A percentile compares a stretch with the other conserved stretches of the same genome.
phyloP scores from a whole-genome alignment of 2,888 invertebrate genomes.

The Oxycera nigricornis region DNA sequence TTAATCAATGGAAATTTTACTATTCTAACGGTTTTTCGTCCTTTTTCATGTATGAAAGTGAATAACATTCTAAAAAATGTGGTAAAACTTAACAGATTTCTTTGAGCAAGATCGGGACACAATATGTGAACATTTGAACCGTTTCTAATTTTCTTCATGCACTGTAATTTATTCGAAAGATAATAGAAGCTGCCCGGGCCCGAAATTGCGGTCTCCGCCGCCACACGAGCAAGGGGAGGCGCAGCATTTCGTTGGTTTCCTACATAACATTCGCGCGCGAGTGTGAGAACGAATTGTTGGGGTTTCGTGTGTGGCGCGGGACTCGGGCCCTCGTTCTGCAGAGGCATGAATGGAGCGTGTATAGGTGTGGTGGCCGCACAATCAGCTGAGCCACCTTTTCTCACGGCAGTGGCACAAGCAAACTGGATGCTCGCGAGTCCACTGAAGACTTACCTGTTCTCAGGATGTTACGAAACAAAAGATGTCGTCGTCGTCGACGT shows the following conservation, averaged over 20 bases:
- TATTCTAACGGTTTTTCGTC: too few relatives aligned
- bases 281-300: slow-evolving; percentile 32
- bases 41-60: too few relatives aligned
- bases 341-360: slow-evolving; percentile 1
- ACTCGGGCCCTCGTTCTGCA: background rate
- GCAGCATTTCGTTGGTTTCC: slow-evolving; percentile 17
- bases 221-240: slow-evolving; percentile 14
- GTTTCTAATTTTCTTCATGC: slow-evolving; percentile 24
- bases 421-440: slow-evolving; percentile 19
- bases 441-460: slow-evolving; percentile 30
- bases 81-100: too few relatives aligned
- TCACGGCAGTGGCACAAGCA: slow-evolving; percentile 25
- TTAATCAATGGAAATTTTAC: too few relatives aligned
- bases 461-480: slow-evolving; percentile 39
- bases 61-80: too few relatives aligned
- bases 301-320: background rate
- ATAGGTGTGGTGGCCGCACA: slow-evolving; percentile 33
- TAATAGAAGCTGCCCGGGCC: slow-evolving; percentile 1
- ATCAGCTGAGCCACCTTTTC: slow-evolving; percentile 38
- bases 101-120: too few relatives aligned
- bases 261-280: background rate
- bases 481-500: slow-evolving; percentile 14
- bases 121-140: background rate
- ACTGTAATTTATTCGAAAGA: background rate
- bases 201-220: background rate